Evolutionary conservation across 2,797 vertebrate genomes (phyloP).

Genomic region (Serranus cabrilla): DNA sequence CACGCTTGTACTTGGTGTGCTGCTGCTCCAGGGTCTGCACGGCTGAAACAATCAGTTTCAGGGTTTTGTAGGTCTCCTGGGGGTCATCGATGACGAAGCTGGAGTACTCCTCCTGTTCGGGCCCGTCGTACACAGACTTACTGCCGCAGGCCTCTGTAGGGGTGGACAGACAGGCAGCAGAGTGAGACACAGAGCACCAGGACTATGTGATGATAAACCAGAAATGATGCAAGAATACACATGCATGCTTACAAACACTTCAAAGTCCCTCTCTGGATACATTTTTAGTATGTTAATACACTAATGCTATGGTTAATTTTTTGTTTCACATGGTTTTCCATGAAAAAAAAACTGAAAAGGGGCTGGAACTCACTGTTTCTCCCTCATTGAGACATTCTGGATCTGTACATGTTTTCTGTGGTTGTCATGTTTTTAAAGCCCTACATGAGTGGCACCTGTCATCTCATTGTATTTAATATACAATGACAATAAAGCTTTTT

Average conservation of each 20-base stretch:
- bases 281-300: too few relatives aligned
- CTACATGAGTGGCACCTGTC: too few relatives aligned
- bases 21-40: conserved; percentile 94
- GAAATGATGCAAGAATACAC: neutral
- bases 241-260: neutral
- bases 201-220: conserved; percentile 6
- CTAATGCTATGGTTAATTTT: too few relatives aligned
- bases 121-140: conserved; percentile 96
- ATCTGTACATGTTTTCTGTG: too few relatives aligned
- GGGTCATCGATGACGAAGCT: conserved; percentile 97
- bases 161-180: neutral
- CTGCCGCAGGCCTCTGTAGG: conserved; percentile 96
- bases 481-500: too few relatives aligned
- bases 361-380: too few relatives aligned
- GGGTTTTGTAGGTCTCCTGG: conserved; percentile 96
- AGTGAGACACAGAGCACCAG: conserved; percentile 10
- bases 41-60: conserved; percentile 90
- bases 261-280: too few relatives aligned
- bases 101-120: conserved; percentile 97
- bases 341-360: too few relatives aligned
- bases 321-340: too few relatives aligned
- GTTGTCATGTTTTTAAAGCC: too few relatives aligned
- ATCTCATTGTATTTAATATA: too few relatives aligned
- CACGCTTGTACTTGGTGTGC: conserved; percentile 95
- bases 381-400: too few relatives aligned